A percentile compares a stretch with the other conserved stretches of the same genome.
phyloP scores from a whole-genome alignment of 2,797 vertebrate species.

The Bradypodion ventrale region DNA sequence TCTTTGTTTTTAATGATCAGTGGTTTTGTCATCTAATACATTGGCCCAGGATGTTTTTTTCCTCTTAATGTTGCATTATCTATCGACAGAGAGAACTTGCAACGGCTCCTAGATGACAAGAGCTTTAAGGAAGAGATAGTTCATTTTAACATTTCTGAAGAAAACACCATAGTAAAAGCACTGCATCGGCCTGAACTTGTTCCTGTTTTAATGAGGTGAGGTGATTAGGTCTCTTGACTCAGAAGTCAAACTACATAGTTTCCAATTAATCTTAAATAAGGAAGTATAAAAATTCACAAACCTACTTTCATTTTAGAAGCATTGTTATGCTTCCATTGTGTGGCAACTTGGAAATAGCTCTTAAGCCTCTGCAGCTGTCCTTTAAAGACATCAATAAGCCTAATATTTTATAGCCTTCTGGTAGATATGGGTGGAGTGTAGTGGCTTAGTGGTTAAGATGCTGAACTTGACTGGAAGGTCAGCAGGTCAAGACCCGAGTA shows the following conservation, averaged over 20 bases:
- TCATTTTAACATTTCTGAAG: slow-evolving; percentile 94
- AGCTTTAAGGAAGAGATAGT: slow-evolving; percentile 96
- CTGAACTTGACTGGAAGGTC: no score
- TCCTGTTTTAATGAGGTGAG: slow-evolving; percentile 93
- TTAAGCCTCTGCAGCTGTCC: background rate
- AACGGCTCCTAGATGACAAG: slow-evolving; percentile 91
- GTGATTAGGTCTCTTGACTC: background rate
- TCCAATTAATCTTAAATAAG: slow-evolving; percentile 24
- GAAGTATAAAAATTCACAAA: background rate
- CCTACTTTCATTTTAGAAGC: background rate
- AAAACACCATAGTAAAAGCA: slow-evolving; percentile 82
- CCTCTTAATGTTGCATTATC: slow-evolving; percentile 24
- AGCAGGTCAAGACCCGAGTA: no score
- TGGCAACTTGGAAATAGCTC: background rate
- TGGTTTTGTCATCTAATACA: background rate
- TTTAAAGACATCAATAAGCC: background rate
- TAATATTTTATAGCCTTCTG: background rate
- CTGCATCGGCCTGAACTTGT: slow-evolving; percentile 87
- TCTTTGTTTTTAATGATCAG: background rate
- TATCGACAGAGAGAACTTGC: slow-evolving; percentile 87
- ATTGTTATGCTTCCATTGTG: background rate
- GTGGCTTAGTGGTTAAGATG: no score
- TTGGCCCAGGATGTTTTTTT: slow-evolving; percentile 12
- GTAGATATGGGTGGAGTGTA: no score
- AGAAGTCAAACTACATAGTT: background rate